Percentiles rank a stretch among this genome's conserved stretches.
These are phyloP conservation scores for Penaeus vannamei DNA, from an alignment of 1,140 invertebrate species.

Conservation along the genomic window DNA sequence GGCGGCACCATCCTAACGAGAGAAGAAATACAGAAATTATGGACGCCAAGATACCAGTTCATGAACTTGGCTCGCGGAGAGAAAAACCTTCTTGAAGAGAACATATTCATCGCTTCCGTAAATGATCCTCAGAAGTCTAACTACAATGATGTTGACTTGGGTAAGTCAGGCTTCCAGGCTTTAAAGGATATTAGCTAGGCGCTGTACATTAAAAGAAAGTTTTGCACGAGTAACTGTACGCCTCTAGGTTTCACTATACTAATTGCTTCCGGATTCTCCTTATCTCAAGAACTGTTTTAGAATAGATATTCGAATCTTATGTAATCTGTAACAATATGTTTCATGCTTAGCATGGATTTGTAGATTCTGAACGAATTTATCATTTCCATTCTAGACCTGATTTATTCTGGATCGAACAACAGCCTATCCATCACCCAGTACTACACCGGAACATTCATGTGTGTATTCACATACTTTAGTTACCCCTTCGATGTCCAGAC, in stretches of 20 bases:
- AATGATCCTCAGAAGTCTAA: slow-evolving; percentile 12
- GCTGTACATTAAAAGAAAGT: too few species aligned
- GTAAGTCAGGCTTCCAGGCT: background rate
- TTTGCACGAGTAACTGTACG: too few species aligned
- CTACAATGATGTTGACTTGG: slow-evolving; percentile 42
- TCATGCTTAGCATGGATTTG: too few species aligned
- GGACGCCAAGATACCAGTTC: slow-evolving; percentile 32
- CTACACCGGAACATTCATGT: slow-evolving; percentile 38
- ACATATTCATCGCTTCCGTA: background rate
- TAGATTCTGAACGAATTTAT: background rate
- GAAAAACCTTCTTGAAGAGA: slow-evolving; percentile 2
- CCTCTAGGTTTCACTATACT: too few species aligned
- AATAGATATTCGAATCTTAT: too few species aligned
- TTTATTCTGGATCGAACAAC: slow-evolving; percentile 34
- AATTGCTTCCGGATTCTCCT: background rate
- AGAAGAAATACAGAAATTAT: slow-evolving; percentile 40
- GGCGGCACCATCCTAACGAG: slow-evolving; percentile 16
- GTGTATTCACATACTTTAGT: slow-evolving; percentile 26
- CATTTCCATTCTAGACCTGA: slow-evolving; percentile 1
- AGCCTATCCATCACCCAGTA: slow-evolving; percentile 24
- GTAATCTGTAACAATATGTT: background rate
- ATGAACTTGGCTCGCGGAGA: slow-evolving; percentile 30
- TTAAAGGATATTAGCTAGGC: too few species aligned
- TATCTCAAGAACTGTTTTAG: background rate
- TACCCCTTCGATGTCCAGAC: slow-evolving; percentile 47